A percentile compares a stretch with the other conserved stretches of the same genome.
phyloP scores from a whole-genome alignment of 2,888 invertebrate genomes.

The Sialis fuliginosa region DNA sequence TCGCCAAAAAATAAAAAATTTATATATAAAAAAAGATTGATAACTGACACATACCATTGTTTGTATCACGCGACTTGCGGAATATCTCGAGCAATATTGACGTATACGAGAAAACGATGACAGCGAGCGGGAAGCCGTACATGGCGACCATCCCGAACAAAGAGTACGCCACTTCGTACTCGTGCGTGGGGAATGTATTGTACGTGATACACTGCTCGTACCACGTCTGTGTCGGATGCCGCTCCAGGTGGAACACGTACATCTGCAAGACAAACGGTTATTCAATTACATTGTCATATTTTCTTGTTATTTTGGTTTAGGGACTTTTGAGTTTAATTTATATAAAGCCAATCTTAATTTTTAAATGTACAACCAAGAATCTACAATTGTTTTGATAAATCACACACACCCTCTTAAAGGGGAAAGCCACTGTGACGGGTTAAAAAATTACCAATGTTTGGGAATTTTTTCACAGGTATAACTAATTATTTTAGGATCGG shows the following conservation, averaged over 20 bases:
- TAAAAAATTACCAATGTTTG: no score
- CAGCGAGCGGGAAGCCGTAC: slow-evolving; percentile 69
- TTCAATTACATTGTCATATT: no score
- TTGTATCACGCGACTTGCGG: slow-evolving; percentile 44
- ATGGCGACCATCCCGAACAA: slow-evolving; percentile 70
- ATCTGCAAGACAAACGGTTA: slow-evolving; percentile 31
- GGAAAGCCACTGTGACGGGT: no score
- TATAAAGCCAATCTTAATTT: no score
- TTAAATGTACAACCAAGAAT: no score
- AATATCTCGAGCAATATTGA: slow-evolving; percentile 78
- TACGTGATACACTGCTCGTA: slow-evolving; percentile 85
- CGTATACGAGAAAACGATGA: slow-evolving; percentile 76
- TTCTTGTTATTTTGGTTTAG: no score
- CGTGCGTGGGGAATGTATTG: slow-evolving; percentile 51
- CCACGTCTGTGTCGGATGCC: slow-evolving; percentile 67
- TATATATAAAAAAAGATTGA: background rate
- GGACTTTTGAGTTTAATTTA: no score
- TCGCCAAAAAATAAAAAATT: no score
- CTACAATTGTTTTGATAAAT: no score
- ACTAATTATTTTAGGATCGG: no score
- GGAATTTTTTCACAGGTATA: no score
- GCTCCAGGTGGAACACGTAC: slow-evolving; percentile 70
- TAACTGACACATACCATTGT: slow-evolving; percentile 25
- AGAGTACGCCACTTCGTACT: slow-evolving; percentile 64
- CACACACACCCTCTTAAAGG: no score